Percentiles rank a stretch among this genome's conserved stretches.
These are phyloP conservation scores for Girardia tigrina DNA, from an alignment of 2,888 invertebrate genomes.

Conservation along the genomic window DNA sequence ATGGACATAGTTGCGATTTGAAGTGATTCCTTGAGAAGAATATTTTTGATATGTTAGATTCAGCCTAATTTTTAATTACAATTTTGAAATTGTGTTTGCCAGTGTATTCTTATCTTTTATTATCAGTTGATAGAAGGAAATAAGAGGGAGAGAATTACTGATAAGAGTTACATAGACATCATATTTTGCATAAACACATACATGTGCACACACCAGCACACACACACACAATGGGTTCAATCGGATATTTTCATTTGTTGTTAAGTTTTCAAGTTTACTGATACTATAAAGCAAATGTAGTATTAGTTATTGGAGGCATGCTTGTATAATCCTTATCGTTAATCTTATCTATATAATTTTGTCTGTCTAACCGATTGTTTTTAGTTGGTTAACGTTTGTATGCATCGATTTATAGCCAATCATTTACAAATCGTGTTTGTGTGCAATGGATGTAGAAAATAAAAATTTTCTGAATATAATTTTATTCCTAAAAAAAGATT, in stretches of 20 bases:
- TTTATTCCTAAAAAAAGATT: neutral
- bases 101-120: conserved; percentile 23
- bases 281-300: conserved; percentile 9
- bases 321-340: conserved; percentile 23
- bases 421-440: neutral
- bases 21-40: conserved; percentile 15
- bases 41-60: conserved; percentile 5
- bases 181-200: conserved; percentile 20
- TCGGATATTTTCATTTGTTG: conserved; percentile 20
- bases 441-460: neutral
- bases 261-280: conserved; percentile 18
- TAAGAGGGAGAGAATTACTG: conserved; percentile 23
- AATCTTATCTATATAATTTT: conserved; percentile 20
- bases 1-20: neutral
- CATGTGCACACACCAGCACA: conserved; percentile 12
- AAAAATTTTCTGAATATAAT: neutral
- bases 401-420: neutral
- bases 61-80: conserved; percentile 23
- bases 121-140: conserved; percentile 23
- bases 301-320: conserved; percentile 1
- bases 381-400: conserved; percentile 19
- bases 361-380: conserved; percentile 12
- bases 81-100: conserved; percentile 23
- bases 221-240: conserved; percentile 13
- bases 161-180: conserved; percentile 20